These are phyloP conservation scores for Germaria angustata DNA, from an alignment of 2,888 invertebrate species.

Conservation along the genomic window DNA sequence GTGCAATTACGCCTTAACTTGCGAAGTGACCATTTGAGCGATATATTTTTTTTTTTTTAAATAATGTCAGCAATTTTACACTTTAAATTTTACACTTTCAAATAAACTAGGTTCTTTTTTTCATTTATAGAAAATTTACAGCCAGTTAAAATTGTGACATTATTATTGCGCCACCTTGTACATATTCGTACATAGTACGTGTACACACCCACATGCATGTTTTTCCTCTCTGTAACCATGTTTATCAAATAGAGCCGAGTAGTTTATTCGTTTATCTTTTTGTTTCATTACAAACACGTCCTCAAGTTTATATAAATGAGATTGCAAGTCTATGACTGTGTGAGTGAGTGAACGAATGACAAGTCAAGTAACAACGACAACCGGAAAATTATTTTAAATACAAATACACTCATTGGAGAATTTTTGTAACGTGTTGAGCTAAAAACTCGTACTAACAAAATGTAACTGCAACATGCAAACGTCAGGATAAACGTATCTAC, in stretches of 20 bases:
- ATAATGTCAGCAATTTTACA: no score
- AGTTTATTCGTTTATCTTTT: neutral
- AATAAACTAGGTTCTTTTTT: no score
- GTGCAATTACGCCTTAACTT: no score
- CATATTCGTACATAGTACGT: no score
- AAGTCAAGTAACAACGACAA: conserved; percentile 56
- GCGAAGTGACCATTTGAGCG: no score
- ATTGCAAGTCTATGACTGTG: conserved; percentile 5
- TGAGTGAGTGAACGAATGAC: conserved; percentile 50
- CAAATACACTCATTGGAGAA: neutral
- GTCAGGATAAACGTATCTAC: conserved; percentile 29
- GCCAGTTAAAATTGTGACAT: no score
- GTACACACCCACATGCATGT: no score
- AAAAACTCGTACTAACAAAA: conserved; percentile 19
- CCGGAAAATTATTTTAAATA: conserved; percentile 55
- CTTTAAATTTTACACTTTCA: no score
- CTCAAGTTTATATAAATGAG: conserved; percentile 23
- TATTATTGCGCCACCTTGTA: no score
- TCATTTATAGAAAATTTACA: no score
- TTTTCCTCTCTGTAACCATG: neutral
- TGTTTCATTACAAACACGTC: conserved; percentile 4
- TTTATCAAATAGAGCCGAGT: conserved; percentile 37
- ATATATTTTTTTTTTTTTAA: no score
- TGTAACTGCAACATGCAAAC: conserved; percentile 53
- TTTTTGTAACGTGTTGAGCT: conserved; percentile 15